A percentile compares a stretch with the other conserved stretches of the same genome.
phyloP scores from a whole-genome alignment of 30 jellyfish, hydroid and myxozoan species.

The Euphysa ruthae region DNA sequence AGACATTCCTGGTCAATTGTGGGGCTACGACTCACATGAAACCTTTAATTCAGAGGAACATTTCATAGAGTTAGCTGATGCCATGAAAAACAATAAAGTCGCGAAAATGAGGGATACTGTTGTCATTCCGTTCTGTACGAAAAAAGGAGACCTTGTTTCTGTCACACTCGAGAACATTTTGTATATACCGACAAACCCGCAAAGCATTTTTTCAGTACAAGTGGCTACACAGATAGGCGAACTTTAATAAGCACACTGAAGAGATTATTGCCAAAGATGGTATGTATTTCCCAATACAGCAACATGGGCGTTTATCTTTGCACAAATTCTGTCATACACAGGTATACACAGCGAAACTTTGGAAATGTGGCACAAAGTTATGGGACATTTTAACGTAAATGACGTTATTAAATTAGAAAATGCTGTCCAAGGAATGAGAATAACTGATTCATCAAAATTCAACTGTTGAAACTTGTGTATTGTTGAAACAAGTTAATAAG shows the following conservation, averaged over 20 bases:
- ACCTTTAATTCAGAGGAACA: constrained; percentile 28
- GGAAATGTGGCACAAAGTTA: constrained; percentile 34
- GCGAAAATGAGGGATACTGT: constrained; percentile 38
- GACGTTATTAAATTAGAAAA: constrained; percentile 30
- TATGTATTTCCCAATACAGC: constrained; percentile 22
- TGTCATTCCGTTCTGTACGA: constrained; percentile 2
- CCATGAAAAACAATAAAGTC: constrained; percentile 26
- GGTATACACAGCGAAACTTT: constrained; percentile 8
- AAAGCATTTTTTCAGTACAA: constrained; percentile 35
- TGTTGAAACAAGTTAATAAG: constrained; percentile 1
- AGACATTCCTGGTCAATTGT: too few species aligned
- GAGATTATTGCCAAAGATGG: constrained; percentile 30
- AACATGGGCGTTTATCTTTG: constrained; percentile 45
- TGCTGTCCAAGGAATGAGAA: constrained; percentile 36
- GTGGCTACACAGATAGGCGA: constrained; percentile 44
- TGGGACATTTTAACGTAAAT: constrained; percentile 34
- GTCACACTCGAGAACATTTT: constrained; percentile 33
- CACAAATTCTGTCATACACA: too few species aligned
- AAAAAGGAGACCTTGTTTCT: constrained; percentile 3
- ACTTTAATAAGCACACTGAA: constrained; percentile 10
- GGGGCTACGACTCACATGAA: constrained; percentile 32
- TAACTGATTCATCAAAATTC: background rate
- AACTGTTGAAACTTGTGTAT: constrained; percentile 24
- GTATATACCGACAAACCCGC: constrained; percentile 42
- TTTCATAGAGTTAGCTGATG: constrained; percentile 57